Evolutionary conservation across 2,113 vertebrate genomes (phyloP), one percentile per base, ranked within the genome.

Genomic region (Clarias batrachus): DNA sequence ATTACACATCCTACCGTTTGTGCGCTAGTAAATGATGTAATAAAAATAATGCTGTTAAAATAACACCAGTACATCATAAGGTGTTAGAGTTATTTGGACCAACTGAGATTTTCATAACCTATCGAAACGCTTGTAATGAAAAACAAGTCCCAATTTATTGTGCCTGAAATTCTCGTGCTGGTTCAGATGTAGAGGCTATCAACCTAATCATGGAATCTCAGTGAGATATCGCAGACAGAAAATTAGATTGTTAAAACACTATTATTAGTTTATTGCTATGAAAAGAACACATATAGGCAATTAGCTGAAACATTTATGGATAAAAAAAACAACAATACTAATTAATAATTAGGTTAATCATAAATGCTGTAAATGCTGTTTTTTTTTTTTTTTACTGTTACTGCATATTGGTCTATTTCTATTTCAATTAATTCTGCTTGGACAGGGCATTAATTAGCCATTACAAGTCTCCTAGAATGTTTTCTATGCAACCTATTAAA

Each of bases 71-170:
- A 10, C 13, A 54, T 66, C 13, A 66, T 74, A 48, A 25, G 4
- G 71, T 11, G 37, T 52, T 27, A 13, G 14, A 14, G 13, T 65
- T n/a, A 27, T 52, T 52, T 82, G 59, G 23, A 62, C 57, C 59
- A 25, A n/a, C 27, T 37, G 33, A 60, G 30, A 79, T 79, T 81
- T 81, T 81, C 57, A 60, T 81, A 60, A 81, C 17, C 19, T 2
- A 48, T 8, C 65, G 80, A 81, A 63, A 81, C 48, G 60, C 5
- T 17, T 16, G 23, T 65, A 81, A 16, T 63, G 37, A 81, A 81
- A 63, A 5, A 65, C 13, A 81, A 48, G 63, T 65, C 59, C 19
- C 23, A n/a, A n/a, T 81, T 41, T 81, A 81, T 81, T 81, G 14
- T 14, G 30, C 19, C 14, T 37, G 30, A 62, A 62, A 81, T 59